Conservation (phyloP, 2,888 invertebrate species). For the Onthophagus sagittarius region DNA sequence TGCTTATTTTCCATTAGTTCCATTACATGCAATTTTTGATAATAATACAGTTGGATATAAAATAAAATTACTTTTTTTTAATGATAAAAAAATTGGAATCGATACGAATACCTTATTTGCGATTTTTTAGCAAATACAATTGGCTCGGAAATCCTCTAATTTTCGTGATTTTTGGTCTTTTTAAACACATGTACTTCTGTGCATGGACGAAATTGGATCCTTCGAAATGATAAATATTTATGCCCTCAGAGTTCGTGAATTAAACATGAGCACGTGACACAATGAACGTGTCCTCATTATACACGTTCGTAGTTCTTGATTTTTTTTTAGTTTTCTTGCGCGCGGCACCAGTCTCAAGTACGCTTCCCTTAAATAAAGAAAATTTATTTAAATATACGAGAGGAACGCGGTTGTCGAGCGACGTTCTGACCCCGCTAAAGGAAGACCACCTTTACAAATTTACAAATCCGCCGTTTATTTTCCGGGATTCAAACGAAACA, state of each 20-base stretch:
- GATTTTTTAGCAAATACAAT: no score
- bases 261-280: constrained; percentile 18
- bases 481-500: no score
- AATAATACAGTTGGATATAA: no score
- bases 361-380: not conserved
- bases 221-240: constrained; percentile 15
- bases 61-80: no score
- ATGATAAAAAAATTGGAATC: not conserved
- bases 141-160: no score
- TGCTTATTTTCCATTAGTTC: no score
- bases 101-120: not conserved
- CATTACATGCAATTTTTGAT: no score
- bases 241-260: constrained; percentile 7
- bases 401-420: no score
- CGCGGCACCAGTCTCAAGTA: not conserved
- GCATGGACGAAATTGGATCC: constrained; percentile 7
- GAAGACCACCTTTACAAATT: no score
- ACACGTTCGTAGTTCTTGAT: constrained; percentile 6
- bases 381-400: not conserved
- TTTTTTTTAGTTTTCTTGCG: not conserved
- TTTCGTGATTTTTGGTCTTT: no score
- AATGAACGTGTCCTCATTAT: constrained; percentile 16
- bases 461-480: no score
- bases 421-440: no score
- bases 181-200: not conserved